Evolutionary conservation across 2,888 invertebrate genomes (phyloP), one percentile per base, ranked within the genome.

Genomic region (Eupithecia abbreviata): DNA sequence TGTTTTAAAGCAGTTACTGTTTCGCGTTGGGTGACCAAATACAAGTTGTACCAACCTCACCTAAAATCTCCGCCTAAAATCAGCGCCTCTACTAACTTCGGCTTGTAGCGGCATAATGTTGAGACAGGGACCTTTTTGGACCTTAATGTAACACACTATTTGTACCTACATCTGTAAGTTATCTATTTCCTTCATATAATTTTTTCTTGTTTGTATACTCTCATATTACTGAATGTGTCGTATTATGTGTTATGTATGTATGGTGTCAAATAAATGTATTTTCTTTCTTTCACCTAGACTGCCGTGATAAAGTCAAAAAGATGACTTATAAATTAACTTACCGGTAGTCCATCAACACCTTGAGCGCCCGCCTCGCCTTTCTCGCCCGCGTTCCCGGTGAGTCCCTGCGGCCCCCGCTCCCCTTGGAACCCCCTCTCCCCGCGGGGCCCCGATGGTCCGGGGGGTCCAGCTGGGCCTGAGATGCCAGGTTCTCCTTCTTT

Each of bases 401-500:
- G 95, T 3, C 98, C 98, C 15, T 96, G 92, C 0, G 96, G 92
- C 3, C 98, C 98, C 80, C 97, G 93, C 86, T 97, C 97, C 6
- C 98, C 98, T 4, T 97, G 96, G 87, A 97, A 97, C 4, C 98
- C 98, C 87, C 96, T 90, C 82, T 96, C 96, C 0, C 97, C 97
- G 47, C 96, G 93, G 3, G 96, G 95, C 12, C 97, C 97, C 2
- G 95, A 89, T 0, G 95, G 90, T 0, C 97, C 97, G 0, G 96
- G 91, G 0, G 95, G 94, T 0, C 97, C 97, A 2, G 94, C 90
- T 1, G 96, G 95, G 1, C 98, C 98, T 73, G 97, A 96, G 13
- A 96, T 87, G 1, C 98, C 98, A 2, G 96, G 90, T 86, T 97
- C 97, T 3, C 98, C 98, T 88, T 98, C 97, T 90, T 98, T 98